phyloP scores from a whole-genome alignment of 2,797 vertebrate genomes.

The Notoglanidium macrostoma region DNA sequence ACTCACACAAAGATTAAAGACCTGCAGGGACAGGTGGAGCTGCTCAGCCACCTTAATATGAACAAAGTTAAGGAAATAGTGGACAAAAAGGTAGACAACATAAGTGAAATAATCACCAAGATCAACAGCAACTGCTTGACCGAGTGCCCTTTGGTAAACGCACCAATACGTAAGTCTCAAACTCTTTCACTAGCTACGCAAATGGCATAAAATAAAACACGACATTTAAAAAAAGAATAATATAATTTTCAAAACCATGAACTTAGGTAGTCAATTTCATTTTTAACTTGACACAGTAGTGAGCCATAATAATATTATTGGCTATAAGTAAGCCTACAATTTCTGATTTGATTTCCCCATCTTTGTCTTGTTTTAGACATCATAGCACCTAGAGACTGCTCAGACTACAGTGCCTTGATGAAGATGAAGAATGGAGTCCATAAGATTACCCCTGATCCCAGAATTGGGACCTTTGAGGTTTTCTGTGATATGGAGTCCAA shows the following conservation, averaged over 20 bases:
- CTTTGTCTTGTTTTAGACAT: constrained; percentile 62
- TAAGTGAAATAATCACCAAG: constrained; percentile 81
- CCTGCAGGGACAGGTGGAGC: constrained; percentile 85
- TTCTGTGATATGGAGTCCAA: constrained; percentile 92
- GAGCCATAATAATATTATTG: not conserved
- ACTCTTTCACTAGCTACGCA: not conserved
- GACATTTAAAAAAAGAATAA: not conserved
- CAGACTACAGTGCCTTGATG: constrained; percentile 83
- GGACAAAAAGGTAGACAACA: constrained; percentile 85
- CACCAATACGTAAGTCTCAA: constrained; percentile 70
- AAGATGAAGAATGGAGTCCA: constrained; percentile 81
- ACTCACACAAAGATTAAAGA: constrained; percentile 82
- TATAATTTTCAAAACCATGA: not conserved
- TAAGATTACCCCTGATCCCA: constrained; percentile 81
- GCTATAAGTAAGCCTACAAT: not conserved
- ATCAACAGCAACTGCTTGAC: constrained; percentile 83
- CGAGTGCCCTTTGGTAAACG: constrained; percentile 69
- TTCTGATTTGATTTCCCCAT: constrained; percentile 5
- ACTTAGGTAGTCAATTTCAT: not conserved
- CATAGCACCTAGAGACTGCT: constrained; percentile 82
- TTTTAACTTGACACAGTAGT: not conserved
- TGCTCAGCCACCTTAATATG: constrained; percentile 83
- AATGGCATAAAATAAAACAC: not conserved
- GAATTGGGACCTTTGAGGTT: constrained; percentile 83
- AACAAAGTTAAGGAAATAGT: constrained; percentile 86